Percentiles rank a stretch among this genome's conserved stretches.
Conservation (phyloP, 2,113 vertebrate species). For the Cnemophilus loriae region DNA sequence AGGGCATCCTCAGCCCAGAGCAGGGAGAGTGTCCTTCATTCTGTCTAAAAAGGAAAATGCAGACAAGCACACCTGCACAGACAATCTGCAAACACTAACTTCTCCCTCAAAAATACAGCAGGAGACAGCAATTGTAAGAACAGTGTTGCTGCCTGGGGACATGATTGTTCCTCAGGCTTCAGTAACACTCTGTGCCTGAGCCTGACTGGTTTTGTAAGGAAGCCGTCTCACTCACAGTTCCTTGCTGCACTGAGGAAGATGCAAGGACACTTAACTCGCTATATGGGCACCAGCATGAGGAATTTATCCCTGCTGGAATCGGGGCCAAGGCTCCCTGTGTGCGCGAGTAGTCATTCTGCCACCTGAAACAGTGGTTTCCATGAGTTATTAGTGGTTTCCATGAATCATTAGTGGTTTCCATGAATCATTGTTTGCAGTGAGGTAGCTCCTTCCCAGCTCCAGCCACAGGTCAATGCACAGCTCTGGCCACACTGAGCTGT, state of each 20-base stretch:
- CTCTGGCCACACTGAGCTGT: background rate
- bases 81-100: background rate
- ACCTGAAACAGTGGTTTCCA: background rate
- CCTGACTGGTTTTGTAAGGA: background rate
- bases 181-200: background rate
- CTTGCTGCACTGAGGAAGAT: background rate
- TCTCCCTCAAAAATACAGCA: background rate
- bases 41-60: background rate
- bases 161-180: background rate
- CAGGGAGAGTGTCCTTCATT: background rate
- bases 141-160: background rate
- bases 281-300: background rate
- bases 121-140: background rate
- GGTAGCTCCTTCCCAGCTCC: background rate
- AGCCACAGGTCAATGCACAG: accelerated
- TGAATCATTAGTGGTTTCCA: background rate
- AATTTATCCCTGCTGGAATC: accelerated
- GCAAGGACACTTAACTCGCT: background rate
- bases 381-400: accelerated
- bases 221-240: background rate
- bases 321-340: background rate
- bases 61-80: background rate
- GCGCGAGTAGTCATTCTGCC: accelerated
- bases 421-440: background rate
- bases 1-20: background rate